These are phyloP conservation scores for Dasypogon diadema DNA, from an alignment of 2,888 invertebrate species.

Conservation along the genomic window DNA sequence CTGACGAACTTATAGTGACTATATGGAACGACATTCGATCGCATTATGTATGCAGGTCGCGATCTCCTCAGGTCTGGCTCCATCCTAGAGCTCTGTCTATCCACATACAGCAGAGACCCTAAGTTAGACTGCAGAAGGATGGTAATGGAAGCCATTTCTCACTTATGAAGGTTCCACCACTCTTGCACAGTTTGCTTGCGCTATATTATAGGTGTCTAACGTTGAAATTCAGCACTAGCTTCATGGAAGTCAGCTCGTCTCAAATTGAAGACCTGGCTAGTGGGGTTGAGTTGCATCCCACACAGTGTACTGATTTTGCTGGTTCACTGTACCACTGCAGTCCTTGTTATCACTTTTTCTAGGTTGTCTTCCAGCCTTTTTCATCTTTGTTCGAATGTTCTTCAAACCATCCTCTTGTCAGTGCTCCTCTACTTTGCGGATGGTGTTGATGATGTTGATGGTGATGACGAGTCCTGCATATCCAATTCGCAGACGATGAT, in stretches of 20 bases:
- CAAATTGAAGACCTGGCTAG: neutral
- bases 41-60: constrained; percentile 55
- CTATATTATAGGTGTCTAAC: constrained; percentile 47
- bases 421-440: constrained; percentile 45
- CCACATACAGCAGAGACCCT: constrained; percentile 26
- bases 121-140: constrained; percentile 46
- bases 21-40: constrained; percentile 54
- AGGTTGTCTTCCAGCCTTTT: constrained; percentile 43
- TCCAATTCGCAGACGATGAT: constrained; percentile 53
- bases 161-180: constrained; percentile 50
- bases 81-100: constrained; percentile 18
- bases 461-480: constrained; percentile 55
- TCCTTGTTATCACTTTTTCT: constrained; percentile 42
- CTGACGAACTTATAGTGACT: constrained; percentile 30
- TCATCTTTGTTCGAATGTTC: constrained; percentile 46
- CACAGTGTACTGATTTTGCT: constrained; percentile 42
- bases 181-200: neutral
- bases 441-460: constrained; percentile 55
- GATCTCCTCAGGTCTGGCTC: constrained; percentile 53
- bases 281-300: neutral
- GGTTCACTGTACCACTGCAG: constrained; percentile 44
- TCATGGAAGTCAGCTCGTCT: constrained; percentile 42
- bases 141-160: constrained; percentile 53
- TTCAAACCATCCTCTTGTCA: neutral
- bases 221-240: constrained; percentile 46